Conservation (phyloP, 2,797 vertebrate species). For the Novumbra hubbsi region DNA sequence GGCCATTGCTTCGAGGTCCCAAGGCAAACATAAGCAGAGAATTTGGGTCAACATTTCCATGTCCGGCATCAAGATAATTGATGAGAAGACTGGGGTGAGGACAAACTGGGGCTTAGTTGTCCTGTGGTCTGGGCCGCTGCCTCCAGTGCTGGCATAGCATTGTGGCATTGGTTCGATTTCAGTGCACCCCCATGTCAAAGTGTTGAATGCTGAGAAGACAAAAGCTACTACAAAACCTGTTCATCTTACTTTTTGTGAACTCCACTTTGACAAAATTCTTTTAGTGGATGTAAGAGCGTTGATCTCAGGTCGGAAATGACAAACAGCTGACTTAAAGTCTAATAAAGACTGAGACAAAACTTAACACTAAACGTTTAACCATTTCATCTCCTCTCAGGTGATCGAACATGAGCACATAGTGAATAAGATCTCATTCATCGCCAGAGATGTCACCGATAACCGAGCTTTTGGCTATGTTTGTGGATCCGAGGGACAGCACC, state of each 20-base stretch:
- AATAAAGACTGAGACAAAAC: background rate
- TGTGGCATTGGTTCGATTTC: no score
- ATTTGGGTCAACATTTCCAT: conserved; percentile 95
- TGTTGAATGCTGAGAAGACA: no score
- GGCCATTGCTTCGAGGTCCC: conserved; percentile 91
- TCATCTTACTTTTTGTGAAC: no score
- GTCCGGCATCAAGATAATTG: conserved; percentile 91
- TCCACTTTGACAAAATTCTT: no score
- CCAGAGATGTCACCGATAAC: conserved; percentile 95
- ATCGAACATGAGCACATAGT: conserved; percentile 95
- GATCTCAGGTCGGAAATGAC: background rate
- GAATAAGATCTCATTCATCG: conserved; percentile 97
- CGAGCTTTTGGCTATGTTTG: conserved; percentile 95
- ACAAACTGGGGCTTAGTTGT: background rate
- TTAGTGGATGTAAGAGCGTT: background rate
- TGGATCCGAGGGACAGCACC: conserved; percentile 95
- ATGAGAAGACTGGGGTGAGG: conserved; percentile 94
- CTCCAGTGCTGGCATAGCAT: background rate
- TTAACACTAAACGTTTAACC: no score
- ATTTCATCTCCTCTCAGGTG: conserved; percentile 72
- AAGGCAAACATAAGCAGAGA: conserved; percentile 96
- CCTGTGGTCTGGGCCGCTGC: no score
- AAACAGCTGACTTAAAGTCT: background rate
- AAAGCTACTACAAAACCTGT: no score
- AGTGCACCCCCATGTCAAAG: no score